phyloP scores from a whole-genome alignment of 2,113 vertebrate species.

The Prietella phreatophila region DNA sequence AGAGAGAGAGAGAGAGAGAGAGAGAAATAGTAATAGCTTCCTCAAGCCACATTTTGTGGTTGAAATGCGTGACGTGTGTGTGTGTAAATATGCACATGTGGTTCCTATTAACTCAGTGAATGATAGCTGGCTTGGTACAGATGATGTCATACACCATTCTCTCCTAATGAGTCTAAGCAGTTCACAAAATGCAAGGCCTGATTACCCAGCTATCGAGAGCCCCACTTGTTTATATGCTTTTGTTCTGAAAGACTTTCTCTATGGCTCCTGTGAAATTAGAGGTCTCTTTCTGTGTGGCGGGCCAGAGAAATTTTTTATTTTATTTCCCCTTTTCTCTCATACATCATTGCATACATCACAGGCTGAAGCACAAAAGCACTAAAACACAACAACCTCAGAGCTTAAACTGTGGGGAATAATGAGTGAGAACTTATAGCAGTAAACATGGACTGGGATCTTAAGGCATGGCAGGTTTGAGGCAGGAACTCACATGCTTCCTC shows the following conservation, averaged over 20 bases:
- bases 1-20: conserved; percentile 11
- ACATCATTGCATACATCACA: not conserved
- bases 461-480: not conserved
- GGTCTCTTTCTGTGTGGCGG: not conserved
- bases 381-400: not conserved
- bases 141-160: conserved; percentile 68
- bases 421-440: not conserved
- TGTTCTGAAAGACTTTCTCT: not conserved
- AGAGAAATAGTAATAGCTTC: not conserved
- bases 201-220: conserved; percentile 15
- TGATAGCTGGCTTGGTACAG: conserved; percentile 54
- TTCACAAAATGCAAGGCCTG: conserved; percentile 24
- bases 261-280: conserved; percentile 49
- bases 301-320: not conserved
- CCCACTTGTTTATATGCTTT: not conserved
- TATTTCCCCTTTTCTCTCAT: not conserved
- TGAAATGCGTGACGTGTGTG: not conserved
- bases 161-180: conserved; percentile 68
- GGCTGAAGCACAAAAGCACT: not conserved
- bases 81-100: conserved; percentile 46
- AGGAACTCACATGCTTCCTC: conserved; percentile 90
- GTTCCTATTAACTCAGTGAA: conserved; percentile 62
- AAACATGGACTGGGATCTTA: not conserved
- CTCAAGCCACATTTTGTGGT: not conserved
- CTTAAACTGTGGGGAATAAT: not conserved